Percentiles rank a stretch among this genome's conserved stretches.
Evolutionary conservation across 2,888 invertebrate genomes (phyloP).

Genomic region (Chrysina gloriosa): DNA sequence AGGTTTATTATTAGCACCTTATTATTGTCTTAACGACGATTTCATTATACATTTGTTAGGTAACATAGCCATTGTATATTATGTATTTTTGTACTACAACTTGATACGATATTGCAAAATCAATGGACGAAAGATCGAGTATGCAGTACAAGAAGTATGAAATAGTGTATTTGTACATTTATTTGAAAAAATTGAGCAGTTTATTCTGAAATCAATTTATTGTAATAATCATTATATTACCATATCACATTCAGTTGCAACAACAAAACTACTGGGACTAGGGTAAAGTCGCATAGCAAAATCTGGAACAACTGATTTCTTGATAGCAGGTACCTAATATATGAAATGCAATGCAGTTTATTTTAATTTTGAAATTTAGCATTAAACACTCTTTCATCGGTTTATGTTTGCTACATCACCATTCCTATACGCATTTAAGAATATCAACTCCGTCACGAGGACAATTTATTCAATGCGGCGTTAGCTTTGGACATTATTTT

Average conservation of each 20-base stretch:
- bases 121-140: not conserved
- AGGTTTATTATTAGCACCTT: slow-evolving; percentile 26
- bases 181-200: no score
- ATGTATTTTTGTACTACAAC: not conserved
- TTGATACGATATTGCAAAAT: not conserved
- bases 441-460: not conserved
- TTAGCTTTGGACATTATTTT: slow-evolving; percentile 25
- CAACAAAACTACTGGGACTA: no score
- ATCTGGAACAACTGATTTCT: no score
- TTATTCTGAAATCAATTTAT: no score
- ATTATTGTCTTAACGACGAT: slow-evolving; percentile 10
- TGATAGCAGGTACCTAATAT: no score
- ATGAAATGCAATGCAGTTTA: no score
- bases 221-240: no score
- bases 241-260: no score
- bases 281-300: no score
- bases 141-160: no score
- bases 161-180: no score
- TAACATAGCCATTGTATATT: slow-evolving; percentile 15
- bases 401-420: not conserved
- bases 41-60: slow-evolving; percentile 11
- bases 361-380: not conserved
- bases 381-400: not conserved
- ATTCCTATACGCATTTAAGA: slow-evolving; percentile 7
- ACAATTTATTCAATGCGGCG: slow-evolving; percentile 8